Evolutionary conservation across 2,113 vertebrate genomes (phyloP).

Genomic region (Festucalex cinctus): DNA sequence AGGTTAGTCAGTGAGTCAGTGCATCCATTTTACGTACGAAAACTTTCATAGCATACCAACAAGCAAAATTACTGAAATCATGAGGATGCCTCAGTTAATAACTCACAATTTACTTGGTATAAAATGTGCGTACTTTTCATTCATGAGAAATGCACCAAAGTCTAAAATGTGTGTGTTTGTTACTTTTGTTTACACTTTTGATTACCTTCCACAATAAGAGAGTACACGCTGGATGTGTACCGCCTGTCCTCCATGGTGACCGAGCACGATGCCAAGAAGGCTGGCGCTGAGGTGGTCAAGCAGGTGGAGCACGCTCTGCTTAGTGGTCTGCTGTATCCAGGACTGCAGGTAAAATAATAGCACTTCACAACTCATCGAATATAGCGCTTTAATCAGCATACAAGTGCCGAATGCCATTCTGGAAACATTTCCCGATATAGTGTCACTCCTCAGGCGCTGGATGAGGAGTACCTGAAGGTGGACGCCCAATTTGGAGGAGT

Average conservation of each 20-base stretch:
- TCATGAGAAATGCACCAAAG: too few relatives aligned
- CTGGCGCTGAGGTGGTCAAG: constrained; percentile 95
- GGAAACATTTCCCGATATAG: background rate
- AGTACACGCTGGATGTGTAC: constrained; percentile 95
- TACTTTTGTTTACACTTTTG: too few relatives aligned
- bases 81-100: too few relatives aligned
- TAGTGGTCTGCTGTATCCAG: constrained; percentile 95
- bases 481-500: constrained; percentile 96
- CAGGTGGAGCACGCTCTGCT: constrained; percentile 95
- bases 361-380: background rate
- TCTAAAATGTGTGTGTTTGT: too few relatives aligned
- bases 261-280: constrained; percentile 95
- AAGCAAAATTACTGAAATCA: too few relatives aligned
- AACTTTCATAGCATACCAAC: too few relatives aligned
- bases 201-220: constrained; percentile 46
- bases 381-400: background rate
- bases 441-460: constrained; percentile 79
- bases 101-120: too few relatives aligned
- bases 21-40: too few relatives aligned
- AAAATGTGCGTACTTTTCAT: too few relatives aligned
- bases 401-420: background rate
- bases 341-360: constrained; percentile 81
- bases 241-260: constrained; percentile 90
- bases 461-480: constrained; percentile 95
- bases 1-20: constrained; percentile 71